Percentiles rank a stretch among this genome's conserved stretches.
Conservation (phyloP, 30 jellyfish, hydroid and myxozoan genomes). For the Hydra vulgaris region DNA sequence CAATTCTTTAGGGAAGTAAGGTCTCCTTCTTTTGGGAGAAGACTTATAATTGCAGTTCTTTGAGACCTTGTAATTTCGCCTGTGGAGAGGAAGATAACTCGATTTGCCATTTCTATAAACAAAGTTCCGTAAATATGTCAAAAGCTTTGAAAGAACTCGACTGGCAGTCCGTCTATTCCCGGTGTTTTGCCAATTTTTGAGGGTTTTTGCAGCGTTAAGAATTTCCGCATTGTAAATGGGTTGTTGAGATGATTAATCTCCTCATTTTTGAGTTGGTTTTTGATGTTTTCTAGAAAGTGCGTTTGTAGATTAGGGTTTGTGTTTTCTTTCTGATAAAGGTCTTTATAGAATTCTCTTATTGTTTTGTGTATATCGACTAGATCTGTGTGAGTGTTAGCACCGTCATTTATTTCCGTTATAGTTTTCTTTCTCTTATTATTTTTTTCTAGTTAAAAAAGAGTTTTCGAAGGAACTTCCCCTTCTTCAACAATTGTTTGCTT, state of each 20-base stretch:
- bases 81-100: no score
- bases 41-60: constrained; percentile 15
- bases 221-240: not conserved
- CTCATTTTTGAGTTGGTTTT: not conserved
- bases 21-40: constrained; percentile 24
- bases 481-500: not conserved
- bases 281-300: not conserved
- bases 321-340: not conserved
- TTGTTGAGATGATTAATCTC: not conserved
- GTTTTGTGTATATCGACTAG: not conserved
- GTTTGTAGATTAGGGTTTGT: not conserved
- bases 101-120: no score
- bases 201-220: not conserved
- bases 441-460: not conserved
- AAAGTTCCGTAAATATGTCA: no score
- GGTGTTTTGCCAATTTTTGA: not conserved
- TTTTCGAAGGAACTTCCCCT: not conserved
- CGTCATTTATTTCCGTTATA: not conserved
- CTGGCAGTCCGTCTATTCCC: not conserved
- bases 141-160: no score
- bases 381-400: not conserved
- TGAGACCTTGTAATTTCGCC: not conserved
- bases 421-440: not conserved
- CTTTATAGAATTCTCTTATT: not conserved
- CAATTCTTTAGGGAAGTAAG: not conserved